Evolutionary conservation across 2,888 invertebrate species (phyloP), one percentile per base, ranked within the genome.

Genomic region (Agrochola lychnidis): DNA sequence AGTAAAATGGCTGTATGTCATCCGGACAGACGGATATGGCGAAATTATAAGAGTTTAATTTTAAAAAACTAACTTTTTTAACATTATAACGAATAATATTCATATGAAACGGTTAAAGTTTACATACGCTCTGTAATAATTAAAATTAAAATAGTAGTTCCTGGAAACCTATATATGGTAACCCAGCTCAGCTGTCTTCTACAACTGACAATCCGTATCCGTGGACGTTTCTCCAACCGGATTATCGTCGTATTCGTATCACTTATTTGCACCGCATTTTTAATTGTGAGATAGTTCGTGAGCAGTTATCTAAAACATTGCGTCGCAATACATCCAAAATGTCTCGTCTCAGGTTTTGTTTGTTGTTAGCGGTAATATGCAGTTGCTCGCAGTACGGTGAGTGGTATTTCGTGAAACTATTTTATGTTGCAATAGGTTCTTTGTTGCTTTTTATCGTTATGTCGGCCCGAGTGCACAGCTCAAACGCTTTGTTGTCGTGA

Each of bases 351-450:
- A 93, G 91, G 88, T 91, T 93, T 92, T 94, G 86, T 88, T 91
- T 94, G 84, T 85, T 95, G 70, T 86, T 94, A 79, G 93, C 92
- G 36, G 92, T 94, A 83, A 74, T 95, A 75, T 93, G 94, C 90
- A 92, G 94, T 88, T 91, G 93, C 84, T 89, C 89, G 63, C 89
- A 92, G 78, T 83, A 93, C 57, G 95, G 96, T 96, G 90, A 96
- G 96, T 93, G 16, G 57, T 75, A 77, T 81, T 85, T 79, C 74
- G 68, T 82, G 79, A 84, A 89, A 88, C 85, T 87, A 86, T 85
- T 89, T 30, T 84, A 70, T 87, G 86, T 88, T 89, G 87, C 82
- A 87, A 85, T 89, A 83, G 42, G 73, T 89, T 91, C 92, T 93
- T 93, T 93, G 92, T 93, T 92, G 86, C 86, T 90, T 91, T 90